Evolutionary conservation across 2,797 vertebrate genomes (phyloP), one percentile per base, ranked within the genome.

Genomic region (Benthosema pterotum): DNA sequence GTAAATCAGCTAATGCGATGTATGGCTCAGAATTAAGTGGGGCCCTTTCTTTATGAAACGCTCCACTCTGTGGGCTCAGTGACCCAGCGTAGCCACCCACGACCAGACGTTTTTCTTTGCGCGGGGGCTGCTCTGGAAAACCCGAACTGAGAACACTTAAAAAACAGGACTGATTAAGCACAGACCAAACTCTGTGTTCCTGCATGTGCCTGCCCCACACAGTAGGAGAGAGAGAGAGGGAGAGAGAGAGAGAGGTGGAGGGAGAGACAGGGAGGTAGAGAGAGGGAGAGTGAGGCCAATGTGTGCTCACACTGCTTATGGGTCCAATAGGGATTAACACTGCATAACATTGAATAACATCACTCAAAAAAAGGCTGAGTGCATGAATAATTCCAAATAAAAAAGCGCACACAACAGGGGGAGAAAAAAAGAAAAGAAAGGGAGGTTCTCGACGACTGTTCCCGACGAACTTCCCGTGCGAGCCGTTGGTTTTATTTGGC

Each of bases 1-100:
- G 92, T 91, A 93, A 93, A 94, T 93, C 89, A 93, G 91, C 85
- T 80, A 92, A 91, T 90, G 86, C 88, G 74, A 91, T 83, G 91
- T 92, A 92, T 92, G 92, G 92, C 75, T 89, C 81, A 86, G 93
- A 93, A 93, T 93, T 93, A 92, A 93, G 91, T 91, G 91, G 89
- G 89, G 89, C 73, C 85, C 85, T 85, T 92, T 92, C 88, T 90
- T 11, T 88, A 92, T 93, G 91, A 93, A 93, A 91, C 86, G 84
- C 84, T 87, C 86, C 60, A 90, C 90, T 92, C 91, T 93, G 89
- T 93, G 75, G 86, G 89, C 88, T 87, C 87, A 90, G 90, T 93
- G 92, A 93, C 91, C 92, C 90, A 83, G 84, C 84, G 51, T 83
- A 91, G 84, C 91, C 91, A 92, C 91, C 90, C 91, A 91, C 89